phyloP scores from a whole-genome alignment of 2,888 invertebrate species.

The Antheraea assamensis region DNA sequence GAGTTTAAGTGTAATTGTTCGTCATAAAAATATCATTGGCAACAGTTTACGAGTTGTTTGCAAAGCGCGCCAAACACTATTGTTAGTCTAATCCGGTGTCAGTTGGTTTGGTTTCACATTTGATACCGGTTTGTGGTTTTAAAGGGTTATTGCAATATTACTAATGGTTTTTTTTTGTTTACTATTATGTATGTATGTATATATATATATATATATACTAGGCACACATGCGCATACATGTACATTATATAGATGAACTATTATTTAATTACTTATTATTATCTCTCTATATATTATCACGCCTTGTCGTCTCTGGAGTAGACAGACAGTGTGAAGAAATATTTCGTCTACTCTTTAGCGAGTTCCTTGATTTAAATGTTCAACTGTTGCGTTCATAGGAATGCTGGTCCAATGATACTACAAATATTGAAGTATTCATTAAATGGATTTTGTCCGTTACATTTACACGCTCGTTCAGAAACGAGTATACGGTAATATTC shows the following conservation, averaged over 20 bases:
- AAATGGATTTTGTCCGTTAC: too few species aligned
- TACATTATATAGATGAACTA: neutral
- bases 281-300: neutral
- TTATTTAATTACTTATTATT: too few species aligned
- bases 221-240: neutral
- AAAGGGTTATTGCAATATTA: neutral
- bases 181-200: neutral
- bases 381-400: too few species aligned
- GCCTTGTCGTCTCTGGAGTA: neutral
- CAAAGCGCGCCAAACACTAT: neutral
- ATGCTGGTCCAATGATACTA: too few species aligned
- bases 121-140: neutral
- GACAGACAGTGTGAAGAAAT: neutral
- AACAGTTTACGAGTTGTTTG: neutral
- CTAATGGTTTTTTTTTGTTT: neutral
- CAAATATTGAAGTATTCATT: too few species aligned
- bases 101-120: too few species aligned
- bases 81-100: neutral
- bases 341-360: too few species aligned
- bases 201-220: too few species aligned
- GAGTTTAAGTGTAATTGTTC: neutral
- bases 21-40: neutral
- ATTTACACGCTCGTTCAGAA: too few species aligned
- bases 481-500: too few species aligned
- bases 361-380: too few species aligned